Conservation (phyloP, 2,113 vertebrate genomes). For the Neofelis nebulosa region DNA sequence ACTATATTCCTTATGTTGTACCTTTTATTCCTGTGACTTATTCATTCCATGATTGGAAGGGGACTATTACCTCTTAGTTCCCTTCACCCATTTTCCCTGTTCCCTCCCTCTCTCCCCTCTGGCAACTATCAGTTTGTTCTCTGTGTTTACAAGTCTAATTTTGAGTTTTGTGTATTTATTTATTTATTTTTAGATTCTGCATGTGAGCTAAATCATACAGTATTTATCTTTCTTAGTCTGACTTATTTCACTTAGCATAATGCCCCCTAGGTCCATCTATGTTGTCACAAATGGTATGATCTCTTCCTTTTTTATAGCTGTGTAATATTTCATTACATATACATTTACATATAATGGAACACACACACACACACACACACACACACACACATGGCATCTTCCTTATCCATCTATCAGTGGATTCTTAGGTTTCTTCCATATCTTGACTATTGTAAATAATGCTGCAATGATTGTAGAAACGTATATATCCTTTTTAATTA, state of each 20-base stretch:
- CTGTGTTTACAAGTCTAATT: not conserved
- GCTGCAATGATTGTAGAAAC: not conserved
- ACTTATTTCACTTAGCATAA: not conserved
- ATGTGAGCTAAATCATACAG: not conserved
- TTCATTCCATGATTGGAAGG: not conserved
- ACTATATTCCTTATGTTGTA: not conserved
- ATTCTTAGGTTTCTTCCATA: not conserved
- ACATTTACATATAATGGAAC: not conserved
- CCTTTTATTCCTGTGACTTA: not conserved
- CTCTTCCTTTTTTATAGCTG: not conserved
- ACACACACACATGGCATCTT: not conserved
- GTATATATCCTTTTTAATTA: not conserved
- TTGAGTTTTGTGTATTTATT: not conserved
- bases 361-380: not conserved
- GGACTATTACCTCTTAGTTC: not conserved
- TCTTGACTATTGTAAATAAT: not conserved
- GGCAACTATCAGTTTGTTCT: not conserved
- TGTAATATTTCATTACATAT: not conserved
- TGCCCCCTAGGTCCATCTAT: not conserved
- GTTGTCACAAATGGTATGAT: not conserved
- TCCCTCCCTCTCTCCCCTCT: not conserved
- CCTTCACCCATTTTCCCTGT: not conserved
- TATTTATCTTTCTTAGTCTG: not conserved
- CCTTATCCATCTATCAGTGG: not conserved
- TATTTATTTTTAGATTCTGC: not conserved